These are phyloP conservation scores for Labeo rohita DNA, from an alignment of 2,113 vertebrate genomes.

Conservation along the genomic window DNA sequence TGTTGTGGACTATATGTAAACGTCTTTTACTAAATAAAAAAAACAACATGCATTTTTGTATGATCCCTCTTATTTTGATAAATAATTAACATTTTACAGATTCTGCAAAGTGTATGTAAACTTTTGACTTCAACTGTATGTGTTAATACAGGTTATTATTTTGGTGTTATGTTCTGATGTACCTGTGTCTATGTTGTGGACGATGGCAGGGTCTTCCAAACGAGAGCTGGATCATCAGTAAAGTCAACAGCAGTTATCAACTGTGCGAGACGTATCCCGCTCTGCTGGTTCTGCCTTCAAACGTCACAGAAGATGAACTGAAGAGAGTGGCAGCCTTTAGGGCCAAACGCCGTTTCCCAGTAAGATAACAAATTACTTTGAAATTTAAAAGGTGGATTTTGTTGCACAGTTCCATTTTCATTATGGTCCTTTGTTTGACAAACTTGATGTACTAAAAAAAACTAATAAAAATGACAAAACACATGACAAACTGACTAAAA, in stretches of 20 bases:
- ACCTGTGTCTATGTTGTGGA: not conserved
- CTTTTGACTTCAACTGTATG: not conserved
- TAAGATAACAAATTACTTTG: slow-evolving; percentile 67
- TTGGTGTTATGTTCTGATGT: not conserved
- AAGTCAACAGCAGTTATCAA: slow-evolving; percentile 88
- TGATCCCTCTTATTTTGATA: no score
- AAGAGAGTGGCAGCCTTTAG: slow-evolving; percentile 86
- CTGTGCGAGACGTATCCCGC: slow-evolving; percentile 94
- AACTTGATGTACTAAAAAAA: not conserved
- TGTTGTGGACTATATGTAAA: no score
- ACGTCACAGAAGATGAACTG: slow-evolving; percentile 90
- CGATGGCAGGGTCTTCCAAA: slow-evolving; percentile 89
- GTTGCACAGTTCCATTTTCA: not conserved
- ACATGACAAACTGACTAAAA: no score
- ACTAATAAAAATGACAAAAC: no score
- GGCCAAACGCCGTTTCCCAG: slow-evolving; percentile 92
- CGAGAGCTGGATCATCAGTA: slow-evolving; percentile 96
- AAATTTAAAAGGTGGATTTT: not conserved
- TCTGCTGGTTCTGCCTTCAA: slow-evolving; percentile 89
- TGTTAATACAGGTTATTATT: not conserved
- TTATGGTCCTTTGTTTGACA: not conserved
- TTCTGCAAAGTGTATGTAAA: no score
- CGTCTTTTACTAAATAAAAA: no score
- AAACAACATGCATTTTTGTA: no score
- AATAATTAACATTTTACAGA: no score